Evolutionary conservation across 2,888 invertebrate species (phyloP), one percentile per base, ranked within the genome.

Genomic region (Sylvicola fuscatus): DNA sequence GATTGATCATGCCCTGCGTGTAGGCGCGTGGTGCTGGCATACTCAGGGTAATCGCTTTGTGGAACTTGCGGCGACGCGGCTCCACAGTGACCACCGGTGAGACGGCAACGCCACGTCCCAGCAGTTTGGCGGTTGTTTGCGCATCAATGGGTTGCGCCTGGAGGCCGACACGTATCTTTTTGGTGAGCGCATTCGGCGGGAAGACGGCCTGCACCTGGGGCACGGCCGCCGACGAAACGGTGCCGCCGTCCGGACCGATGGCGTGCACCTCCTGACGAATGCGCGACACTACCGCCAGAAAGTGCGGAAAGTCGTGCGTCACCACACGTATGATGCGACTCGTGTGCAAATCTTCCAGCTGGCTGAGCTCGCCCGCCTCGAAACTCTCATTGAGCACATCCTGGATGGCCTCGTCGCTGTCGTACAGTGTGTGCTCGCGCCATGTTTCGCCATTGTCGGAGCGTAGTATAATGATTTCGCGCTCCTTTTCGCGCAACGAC

Each of bases 71-170:
- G 34, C 98, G 67, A 34, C 98, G 65, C 11, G 98, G 98, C 61
- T 98, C 98, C 39, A 98, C 92, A 0, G 98, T 98, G 40, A 98
- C 84, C 41, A 98, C 92, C 27, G 98, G 95, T 38, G 93, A 92
- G 16, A 95, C 95, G 12, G 92, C 90, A 21, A 90, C 95, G 44
- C 92, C 82, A 51, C 97, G 90, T 40, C 97, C 98, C 44, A 95
- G 70, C 43, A 89, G 62, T 52, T 92, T 87, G 11, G 80, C 72
- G 34, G 81, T 76, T 40, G 84, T 65, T 46, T 81, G 81, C n/a
- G 79, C 64, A 35, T 81, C 72, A 41, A 95, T 82, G 38, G 87
- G 87, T 63, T 97, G 95, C 32, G 97, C 97, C 74, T 93, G 93
- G 41, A 95, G 70, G 42, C 93, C 93, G 47, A 98, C 95, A 64